These are phyloP conservation scores for Drosophila maculinotata DNA, from an alignment of 2,888 invertebrate genomes.

Conservation along the genomic window DNA sequence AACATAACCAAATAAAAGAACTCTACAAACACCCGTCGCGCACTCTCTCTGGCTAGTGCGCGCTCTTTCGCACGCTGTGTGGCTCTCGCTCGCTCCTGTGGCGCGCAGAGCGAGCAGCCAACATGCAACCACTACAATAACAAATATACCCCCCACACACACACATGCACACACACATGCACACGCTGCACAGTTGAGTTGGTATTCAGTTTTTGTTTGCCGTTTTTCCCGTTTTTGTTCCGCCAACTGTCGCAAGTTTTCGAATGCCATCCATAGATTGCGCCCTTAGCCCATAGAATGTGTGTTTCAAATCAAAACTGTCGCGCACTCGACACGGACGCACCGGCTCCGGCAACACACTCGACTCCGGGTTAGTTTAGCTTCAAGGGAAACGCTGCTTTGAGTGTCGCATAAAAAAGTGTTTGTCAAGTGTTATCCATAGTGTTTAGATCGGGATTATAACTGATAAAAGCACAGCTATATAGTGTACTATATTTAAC, in stretches of 20 bases:
- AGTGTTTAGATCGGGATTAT: conserved; percentile 23
- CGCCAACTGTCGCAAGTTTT: conserved; percentile 79
- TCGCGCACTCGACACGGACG: conserved; percentile 80
- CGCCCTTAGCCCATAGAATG: conserved; percentile 42
- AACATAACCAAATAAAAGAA: conserved; percentile 45
- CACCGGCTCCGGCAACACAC: conserved; percentile 62
- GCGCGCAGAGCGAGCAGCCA: conserved; percentile 31
- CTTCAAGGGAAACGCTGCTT: conserved; percentile 23
- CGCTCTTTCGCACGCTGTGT: conserved; percentile 20
- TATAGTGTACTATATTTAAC: not conserved
- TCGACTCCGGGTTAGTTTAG: conserved; percentile 30
- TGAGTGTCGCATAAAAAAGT: conserved; percentile 25
- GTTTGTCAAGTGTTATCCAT: conserved; percentile 34
- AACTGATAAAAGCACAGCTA: not conserved
- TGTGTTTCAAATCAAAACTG: conserved; percentile 78
- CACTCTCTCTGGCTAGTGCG: conserved; percentile 19
- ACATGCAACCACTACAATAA: conserved; percentile 73
- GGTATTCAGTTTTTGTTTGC: conserved; percentile 68
- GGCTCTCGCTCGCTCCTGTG: conserved; percentile 48
- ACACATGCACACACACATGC: conserved; percentile 16
- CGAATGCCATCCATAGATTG: conserved; percentile 65
- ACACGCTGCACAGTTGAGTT: conserved; percentile 29
- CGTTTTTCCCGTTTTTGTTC: conserved; percentile 75
- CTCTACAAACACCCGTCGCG: conserved; percentile 60
- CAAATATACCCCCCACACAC: conserved; percentile 42